Conservation (phyloP, 2,888 invertebrate species). For the Cecidostiba fungosa region DNA sequence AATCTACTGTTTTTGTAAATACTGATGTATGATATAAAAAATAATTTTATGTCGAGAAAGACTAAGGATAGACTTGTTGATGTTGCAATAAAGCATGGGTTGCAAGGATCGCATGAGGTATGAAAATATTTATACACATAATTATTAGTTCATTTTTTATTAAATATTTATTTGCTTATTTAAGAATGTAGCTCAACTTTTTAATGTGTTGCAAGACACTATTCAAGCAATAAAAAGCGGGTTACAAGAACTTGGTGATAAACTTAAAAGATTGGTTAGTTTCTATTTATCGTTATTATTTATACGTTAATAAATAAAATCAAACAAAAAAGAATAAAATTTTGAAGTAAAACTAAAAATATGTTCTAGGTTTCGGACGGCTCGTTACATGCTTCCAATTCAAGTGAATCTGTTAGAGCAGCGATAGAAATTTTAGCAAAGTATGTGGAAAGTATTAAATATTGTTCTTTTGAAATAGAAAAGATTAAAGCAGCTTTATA, state of each 20-base stretch:
- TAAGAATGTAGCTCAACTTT: constrained; percentile 69
- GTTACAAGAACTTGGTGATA: constrained; percentile 69
- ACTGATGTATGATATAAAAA: not conserved
- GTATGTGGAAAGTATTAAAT: constrained; percentile 70
- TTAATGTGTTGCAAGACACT: constrained; percentile 70
- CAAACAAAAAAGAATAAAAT: not conserved
- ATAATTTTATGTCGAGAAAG: constrained; percentile 9
- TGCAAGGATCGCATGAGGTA: constrained; percentile 48
- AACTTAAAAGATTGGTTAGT: constrained; percentile 69
- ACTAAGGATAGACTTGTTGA: constrained; percentile 27
- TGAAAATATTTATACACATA: constrained; percentile 12
- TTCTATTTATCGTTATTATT: not conserved
- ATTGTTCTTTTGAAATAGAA: constrained; percentile 70
- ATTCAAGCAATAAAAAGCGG: constrained; percentile 69
- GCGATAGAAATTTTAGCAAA: constrained; percentile 69
- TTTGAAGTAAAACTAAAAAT: constrained; percentile 33
- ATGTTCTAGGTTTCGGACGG: constrained; percentile 68
- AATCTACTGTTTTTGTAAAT: not conserved
- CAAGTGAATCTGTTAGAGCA: constrained; percentile 62
- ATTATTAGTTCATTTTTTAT: not conserved
- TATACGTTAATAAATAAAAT: not conserved
- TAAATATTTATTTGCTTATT: constrained; percentile 44
- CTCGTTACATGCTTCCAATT: constrained; percentile 60
- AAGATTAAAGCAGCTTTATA: constrained; percentile 72
- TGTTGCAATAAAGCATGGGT: constrained; percentile 9